These are phyloP conservation scores for Zaprionus tsacasi DNA, from an alignment of 1,140 invertebrate species.

Conservation along the genomic window DNA sequence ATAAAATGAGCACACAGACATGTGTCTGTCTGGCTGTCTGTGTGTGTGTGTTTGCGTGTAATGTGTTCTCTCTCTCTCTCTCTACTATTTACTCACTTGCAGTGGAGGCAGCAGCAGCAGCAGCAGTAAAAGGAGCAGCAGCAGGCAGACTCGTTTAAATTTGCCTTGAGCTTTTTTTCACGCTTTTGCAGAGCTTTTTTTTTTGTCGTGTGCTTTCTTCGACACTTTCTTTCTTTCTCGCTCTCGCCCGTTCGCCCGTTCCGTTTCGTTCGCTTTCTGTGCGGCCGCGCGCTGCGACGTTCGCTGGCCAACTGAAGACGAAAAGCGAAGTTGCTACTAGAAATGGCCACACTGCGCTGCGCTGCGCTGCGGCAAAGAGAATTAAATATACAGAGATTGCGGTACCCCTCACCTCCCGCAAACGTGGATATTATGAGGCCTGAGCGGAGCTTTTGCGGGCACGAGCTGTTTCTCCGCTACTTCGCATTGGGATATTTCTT, in stretches of 20 bases:
- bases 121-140: not conserved
- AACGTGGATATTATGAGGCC: too few relatives aligned
- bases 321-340: conserved; percentile 32
- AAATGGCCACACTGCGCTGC: conserved; percentile 44
- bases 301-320: conserved; percentile 56
- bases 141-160: not conserved
- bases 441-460: too few relatives aligned
- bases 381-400: too few relatives aligned
- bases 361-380: too few relatives aligned
- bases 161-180: conserved; percentile 39
- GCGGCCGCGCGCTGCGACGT: conserved; percentile 72
- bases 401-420: too few relatives aligned
- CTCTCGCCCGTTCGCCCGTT: too few relatives aligned
- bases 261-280: conserved; percentile 5
- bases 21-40: not conserved
- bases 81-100: not conserved
- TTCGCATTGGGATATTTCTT: too few relatives aligned
- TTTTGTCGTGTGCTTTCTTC: conserved; percentile 32
- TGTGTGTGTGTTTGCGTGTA: not conserved
- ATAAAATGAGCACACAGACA: not conserved
- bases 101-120: not conserved
- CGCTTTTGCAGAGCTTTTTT: conserved; percentile 17
- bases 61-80: too few relatives aligned
- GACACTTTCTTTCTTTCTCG: conserved; percentile 18
- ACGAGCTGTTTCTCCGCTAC: too few relatives aligned